These are phyloP conservation scores for Rhodophaea formosa DNA, from an alignment of 2,888 invertebrate species.

Conservation along the genomic window DNA sequence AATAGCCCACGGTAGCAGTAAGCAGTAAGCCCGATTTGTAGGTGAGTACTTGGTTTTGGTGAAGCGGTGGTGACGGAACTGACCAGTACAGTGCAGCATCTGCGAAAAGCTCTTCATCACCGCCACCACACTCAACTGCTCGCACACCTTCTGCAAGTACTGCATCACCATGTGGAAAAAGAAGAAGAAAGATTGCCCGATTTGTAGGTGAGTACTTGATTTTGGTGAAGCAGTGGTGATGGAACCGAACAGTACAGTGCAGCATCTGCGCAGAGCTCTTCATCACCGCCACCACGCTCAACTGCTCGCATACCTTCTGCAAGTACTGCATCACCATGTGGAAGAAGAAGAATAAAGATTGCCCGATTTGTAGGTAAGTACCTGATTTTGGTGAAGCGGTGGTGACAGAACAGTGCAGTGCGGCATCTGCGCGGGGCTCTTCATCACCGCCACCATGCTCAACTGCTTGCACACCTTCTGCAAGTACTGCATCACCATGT, in stretches of 20 bases:
- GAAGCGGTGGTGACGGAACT: too few species aligned
- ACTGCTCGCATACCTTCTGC: slow-evolving; percentile 89
- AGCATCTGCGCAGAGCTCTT: slow-evolving; percentile 89
- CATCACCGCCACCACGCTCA: slow-evolving; percentile 84
- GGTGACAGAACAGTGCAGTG: slow-evolving; percentile 77
- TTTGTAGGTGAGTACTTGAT: slow-evolving; percentile 79
- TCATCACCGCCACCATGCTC: slow-evolving; percentile 85
- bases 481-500: slow-evolving; percentile 84
- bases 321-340: slow-evolving; percentile 85
- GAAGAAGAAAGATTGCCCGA: slow-evolving; percentile 86
- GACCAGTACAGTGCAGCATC: slow-evolving; percentile 86
- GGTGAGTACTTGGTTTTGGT: slow-evolving; percentile 45
- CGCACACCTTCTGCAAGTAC: slow-evolving; percentile 87
- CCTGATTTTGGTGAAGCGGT: too few species aligned
- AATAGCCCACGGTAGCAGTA: too few species aligned
- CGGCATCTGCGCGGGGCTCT: slow-evolving; percentile 88
- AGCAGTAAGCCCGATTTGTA: slow-evolving; percentile 89
- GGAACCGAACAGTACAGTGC: slow-evolving; percentile 78
- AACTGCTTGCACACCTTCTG: slow-evolving; percentile 90
- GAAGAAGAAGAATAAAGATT: slow-evolving; percentile 85
- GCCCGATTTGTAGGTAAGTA: slow-evolving; percentile 84
- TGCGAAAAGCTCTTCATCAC: slow-evolving; percentile 88
- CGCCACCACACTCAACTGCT: slow-evolving; percentile 86
- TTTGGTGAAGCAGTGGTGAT: too few species aligned
- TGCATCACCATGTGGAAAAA: slow-evolving; percentile 87